Conservation (phyloP, 2,113 vertebrate species). For the Hippocampus mohnikei region DNA sequence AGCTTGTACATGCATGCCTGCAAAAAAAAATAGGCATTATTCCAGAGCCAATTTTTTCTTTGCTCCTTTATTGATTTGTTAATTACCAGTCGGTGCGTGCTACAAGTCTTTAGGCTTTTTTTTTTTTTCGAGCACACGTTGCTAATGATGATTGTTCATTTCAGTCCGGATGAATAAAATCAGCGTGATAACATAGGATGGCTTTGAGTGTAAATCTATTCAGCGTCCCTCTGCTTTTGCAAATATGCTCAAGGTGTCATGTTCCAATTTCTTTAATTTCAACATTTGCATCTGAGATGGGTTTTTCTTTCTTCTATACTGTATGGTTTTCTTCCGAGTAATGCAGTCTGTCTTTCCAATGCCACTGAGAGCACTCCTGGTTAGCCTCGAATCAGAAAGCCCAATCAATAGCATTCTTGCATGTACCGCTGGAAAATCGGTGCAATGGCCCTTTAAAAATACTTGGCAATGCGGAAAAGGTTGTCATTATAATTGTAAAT, state of each 20-base stretch:
- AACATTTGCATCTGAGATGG: background rate
- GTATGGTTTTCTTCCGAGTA: background rate
- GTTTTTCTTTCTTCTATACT: background rate
- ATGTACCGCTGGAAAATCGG: background rate
- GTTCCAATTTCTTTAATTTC: background rate
- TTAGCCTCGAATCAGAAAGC: background rate
- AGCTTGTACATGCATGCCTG: conserved; percentile 63
- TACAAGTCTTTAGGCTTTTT: conserved; percentile 47
- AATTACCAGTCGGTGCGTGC: conserved; percentile 57
- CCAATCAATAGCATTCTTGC: background rate
- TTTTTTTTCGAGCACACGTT: conserved; percentile 11
- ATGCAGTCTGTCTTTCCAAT: background rate
- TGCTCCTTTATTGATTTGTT: conserved; percentile 63
- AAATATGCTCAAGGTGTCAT: background rate
- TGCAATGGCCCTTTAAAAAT: conserved; percentile 10
- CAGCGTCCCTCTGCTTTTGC: background rate
- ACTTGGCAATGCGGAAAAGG: conserved; percentile 6
- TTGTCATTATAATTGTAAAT: conserved; percentile 21
- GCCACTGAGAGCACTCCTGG: background rate
- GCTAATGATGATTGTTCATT: background rate
- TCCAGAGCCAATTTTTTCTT: conserved; percentile 51
- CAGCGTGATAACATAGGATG: background rate
- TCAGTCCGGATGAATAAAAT: background rate
- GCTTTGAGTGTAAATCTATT: background rate
- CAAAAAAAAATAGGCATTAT: conserved; percentile 44